Base-by-base conservation (phyloP, 2,888 invertebrate genomes). In the Alitta virens region DNA sequence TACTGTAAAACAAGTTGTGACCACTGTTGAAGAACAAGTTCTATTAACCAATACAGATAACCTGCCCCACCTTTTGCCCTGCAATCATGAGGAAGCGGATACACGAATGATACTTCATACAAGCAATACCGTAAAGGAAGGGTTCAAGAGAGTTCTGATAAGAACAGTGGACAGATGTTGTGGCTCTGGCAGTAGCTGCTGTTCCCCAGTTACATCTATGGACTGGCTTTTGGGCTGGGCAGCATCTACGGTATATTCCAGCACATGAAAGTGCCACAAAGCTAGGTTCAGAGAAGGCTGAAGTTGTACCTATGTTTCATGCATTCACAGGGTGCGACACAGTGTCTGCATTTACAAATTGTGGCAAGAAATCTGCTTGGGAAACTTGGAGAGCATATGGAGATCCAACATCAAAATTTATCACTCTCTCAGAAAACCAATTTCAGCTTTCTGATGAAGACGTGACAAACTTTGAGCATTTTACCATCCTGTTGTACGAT, bases 241-340 rank as follows among this genome's bases (percentile, higher is more conserved):
- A 18, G 16, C 49, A 49, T 16, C 16, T 49, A 16, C 3, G 49
- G 49, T 49, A 49, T 23, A 49, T 49, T 49, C 49, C 49, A 7
- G 18, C 23, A 49, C 49, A 49, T 49, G 49, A 9, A 18, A 49
- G 3, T 49, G 49, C 49, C 3, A 7, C 49, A 3, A 23, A 18
- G 18, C 49, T 49, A 9, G 49, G 49, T 21, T n/a, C 49, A 16
- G 18, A 18, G 7, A 49, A 49, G 16, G 3, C 49, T 21, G 16
- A 21, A 23, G 3, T n/a, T 49, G 3, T 49, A 16, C 49, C 49
- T 7, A 23, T 23, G 23, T 52, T 52, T 52, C 52, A 52, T 52
- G 52, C 52, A 12, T 9, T 59, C 23, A 33, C 46, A 21, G 57
- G 57, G 24, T 57, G 57, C 46, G 57, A 57, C 26, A 57, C 46